phyloP scores from a whole-genome alignment of 2,888 invertebrate genomes.

The Drosophila atripex region DNA sequence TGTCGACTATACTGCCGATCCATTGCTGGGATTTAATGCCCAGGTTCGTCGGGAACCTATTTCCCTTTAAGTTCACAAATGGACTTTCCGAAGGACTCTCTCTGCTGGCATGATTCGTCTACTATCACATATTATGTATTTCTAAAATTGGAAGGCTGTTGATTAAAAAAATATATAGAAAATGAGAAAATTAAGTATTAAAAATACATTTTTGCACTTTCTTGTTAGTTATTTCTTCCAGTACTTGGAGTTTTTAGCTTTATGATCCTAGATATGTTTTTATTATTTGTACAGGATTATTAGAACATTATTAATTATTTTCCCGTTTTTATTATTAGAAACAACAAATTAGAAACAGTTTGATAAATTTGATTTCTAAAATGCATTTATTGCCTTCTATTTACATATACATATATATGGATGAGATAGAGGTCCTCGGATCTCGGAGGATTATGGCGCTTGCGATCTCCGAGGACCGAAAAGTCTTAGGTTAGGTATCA shows the following conservation, averaged over 20 bases:
- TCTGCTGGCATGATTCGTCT: constrained; percentile 3
- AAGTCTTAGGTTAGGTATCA: constrained; percentile 42
- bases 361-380: constrained; percentile 39
- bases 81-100: constrained; percentile 4
- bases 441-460: constrained; percentile 15
- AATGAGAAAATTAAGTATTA: no score
- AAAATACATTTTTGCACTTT: no score
- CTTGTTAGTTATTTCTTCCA: no score
- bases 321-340: no score
- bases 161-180: neutral
- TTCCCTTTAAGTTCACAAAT: constrained; percentile 28
- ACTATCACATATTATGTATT: neutral
- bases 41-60: constrained; percentile 82
- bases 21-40: constrained; percentile 82
- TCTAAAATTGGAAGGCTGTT: constrained; percentile 29
- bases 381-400: constrained; percentile 75
- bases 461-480: constrained; percentile 30
- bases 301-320: no score
- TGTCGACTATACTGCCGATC: constrained; percentile 83
- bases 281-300: no score
- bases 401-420: constrained; percentile 58
- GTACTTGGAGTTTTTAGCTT: no score
- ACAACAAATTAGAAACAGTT: no score
- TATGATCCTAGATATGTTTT: no score
- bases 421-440: constrained; percentile 52